These are phyloP conservation scores for Microcaecilia unicolor DNA, from an alignment of 2,797 vertebrate genomes.

Conservation along the genomic window DNA sequence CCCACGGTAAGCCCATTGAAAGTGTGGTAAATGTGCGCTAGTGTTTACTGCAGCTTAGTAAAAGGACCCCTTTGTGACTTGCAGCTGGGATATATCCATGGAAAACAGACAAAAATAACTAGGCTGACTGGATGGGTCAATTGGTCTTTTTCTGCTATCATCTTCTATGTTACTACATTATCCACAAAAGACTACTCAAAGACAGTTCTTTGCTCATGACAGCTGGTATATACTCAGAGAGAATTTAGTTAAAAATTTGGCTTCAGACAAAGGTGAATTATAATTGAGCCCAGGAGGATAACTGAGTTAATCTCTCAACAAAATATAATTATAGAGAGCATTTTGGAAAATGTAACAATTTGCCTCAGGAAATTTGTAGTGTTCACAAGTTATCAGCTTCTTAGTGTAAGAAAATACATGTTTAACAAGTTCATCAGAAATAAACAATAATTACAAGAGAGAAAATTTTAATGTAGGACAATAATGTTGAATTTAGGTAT, in stretches of 20 bases:
- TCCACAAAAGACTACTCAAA: background rate
- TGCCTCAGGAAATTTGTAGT: slow-evolving; percentile 7
- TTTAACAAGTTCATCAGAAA: slow-evolving; percentile 17
- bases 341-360: slow-evolving; percentile 45
- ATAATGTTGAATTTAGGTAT: too few relatives aligned
- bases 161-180: too few relatives aligned
- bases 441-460: slow-evolving; percentile 4
- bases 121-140: too few relatives aligned
- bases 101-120: too few relatives aligned
- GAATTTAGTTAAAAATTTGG: slow-evolving; percentile 9
- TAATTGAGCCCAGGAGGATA: slow-evolving; percentile 29
- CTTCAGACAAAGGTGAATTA: slow-evolving; percentile 18
- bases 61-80: too few relatives aligned
- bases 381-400: slow-evolving; percentile 17
- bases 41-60: too few relatives aligned
- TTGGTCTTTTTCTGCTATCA: too few relatives aligned
- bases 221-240: slow-evolving; percentile 4
- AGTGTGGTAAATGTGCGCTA: too few relatives aligned
- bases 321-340: slow-evolving; percentile 32
- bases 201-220: slow-evolving; percentile 2
- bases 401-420: too few relatives aligned
- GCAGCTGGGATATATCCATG: too few relatives aligned
- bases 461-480: too few relatives aligned
- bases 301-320: slow-evolving; percentile 23
- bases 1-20: too few relatives aligned